Percentiles rank a stretch among this genome's conserved stretches.
phyloP scores from a whole-genome alignment of 2,797 vertebrate genomes.

The Echeneis naucrates region DNA sequence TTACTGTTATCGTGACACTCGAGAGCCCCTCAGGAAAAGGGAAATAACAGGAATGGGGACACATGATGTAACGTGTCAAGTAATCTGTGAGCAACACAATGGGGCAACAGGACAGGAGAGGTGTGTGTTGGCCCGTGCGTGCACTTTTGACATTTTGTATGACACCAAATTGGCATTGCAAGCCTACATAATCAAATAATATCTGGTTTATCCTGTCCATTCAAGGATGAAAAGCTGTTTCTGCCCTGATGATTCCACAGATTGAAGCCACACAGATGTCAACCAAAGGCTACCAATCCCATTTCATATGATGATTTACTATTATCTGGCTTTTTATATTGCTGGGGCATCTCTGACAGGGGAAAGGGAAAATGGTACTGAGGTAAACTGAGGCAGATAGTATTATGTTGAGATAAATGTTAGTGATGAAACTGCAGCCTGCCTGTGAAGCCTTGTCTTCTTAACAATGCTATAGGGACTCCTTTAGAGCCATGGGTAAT shows the following conservation, averaged over 20 bases:
- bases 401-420: constrained; percentile 38
- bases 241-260: constrained; percentile 57
- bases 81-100: constrained; percentile 61
- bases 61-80: constrained; percentile 67
- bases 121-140: constrained; percentile 35
- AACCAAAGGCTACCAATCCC: constrained; percentile 58
- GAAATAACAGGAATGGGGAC: constrained; percentile 55
- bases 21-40: constrained; percentile 43
- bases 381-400: constrained; percentile 34
- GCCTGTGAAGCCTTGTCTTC: constrained; percentile 12
- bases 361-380: neutral
- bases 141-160: constrained; percentile 50
- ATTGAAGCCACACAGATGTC: constrained; percentile 73
- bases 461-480: constrained; percentile 20
- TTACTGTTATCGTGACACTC: constrained; percentile 51
- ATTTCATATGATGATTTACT: constrained; percentile 57
- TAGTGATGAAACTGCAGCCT: constrained; percentile 30
- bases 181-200: constrained; percentile 74
- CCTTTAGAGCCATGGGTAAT: constrained; percentile 21
- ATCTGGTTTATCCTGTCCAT: constrained; percentile 68
- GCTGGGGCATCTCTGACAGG: constrained; percentile 27
- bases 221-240: constrained; percentile 72
- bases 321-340: constrained; percentile 36
- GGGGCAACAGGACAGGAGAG: constrained; percentile 41
- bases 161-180: constrained; percentile 61